phyloP scores from a whole-genome alignment of 2,888 invertebrate genomes.

The Portevinia maculata region DNA sequence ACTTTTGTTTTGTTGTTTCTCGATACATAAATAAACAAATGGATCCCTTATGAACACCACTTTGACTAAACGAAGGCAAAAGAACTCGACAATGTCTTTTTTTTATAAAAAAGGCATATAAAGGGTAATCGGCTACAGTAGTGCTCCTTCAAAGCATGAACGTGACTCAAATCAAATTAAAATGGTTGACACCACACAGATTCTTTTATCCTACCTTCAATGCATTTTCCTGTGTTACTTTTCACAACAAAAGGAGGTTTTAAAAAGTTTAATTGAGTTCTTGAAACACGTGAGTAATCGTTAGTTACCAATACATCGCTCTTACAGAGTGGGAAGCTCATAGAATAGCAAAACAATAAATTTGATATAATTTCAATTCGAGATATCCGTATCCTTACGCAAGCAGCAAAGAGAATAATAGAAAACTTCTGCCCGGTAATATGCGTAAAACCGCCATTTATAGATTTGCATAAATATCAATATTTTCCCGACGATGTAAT shows the following conservation, averaged over 20 bases:
- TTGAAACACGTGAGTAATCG: conserved; percentile 38
- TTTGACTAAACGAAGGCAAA: conserved; percentile 9
- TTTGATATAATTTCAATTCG: conserved; percentile 51
- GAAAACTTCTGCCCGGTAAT: conserved; percentile 4
- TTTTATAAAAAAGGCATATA: not conserved
- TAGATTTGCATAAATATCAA: conserved; percentile 41
- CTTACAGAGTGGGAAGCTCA: not conserved
- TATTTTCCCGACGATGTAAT: conserved; percentile 32
- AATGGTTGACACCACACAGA: conserved; percentile 30
- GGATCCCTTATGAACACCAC: conserved; percentile 29
- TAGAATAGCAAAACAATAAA: conserved; percentile 43
- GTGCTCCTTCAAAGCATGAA: conserved; percentile 5
- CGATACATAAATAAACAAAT: conserved; percentile 32
- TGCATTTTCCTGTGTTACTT: conserved; percentile 46
- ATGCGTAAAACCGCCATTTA: conserved; percentile 1
- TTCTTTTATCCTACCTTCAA: conserved; percentile 36
- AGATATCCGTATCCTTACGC: conserved; percentile 35
- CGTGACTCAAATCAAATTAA: conserved; percentile 66
- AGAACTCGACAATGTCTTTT: not conserved
- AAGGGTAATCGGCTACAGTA: not conserved
- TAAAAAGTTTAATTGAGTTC: conserved; percentile 72
- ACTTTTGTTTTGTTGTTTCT: conserved; percentile 9
- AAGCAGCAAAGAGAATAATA: conserved; percentile 12
- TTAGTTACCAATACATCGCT: conserved; percentile 2
- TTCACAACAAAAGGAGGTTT: conserved; percentile 49